Percentiles rank a stretch among this genome's conserved stretches.
These are phyloP conservation scores for Chironomus tentans DNA, from an alignment of 2,888 invertebrate genomes.

Conservation along the genomic window DNA sequence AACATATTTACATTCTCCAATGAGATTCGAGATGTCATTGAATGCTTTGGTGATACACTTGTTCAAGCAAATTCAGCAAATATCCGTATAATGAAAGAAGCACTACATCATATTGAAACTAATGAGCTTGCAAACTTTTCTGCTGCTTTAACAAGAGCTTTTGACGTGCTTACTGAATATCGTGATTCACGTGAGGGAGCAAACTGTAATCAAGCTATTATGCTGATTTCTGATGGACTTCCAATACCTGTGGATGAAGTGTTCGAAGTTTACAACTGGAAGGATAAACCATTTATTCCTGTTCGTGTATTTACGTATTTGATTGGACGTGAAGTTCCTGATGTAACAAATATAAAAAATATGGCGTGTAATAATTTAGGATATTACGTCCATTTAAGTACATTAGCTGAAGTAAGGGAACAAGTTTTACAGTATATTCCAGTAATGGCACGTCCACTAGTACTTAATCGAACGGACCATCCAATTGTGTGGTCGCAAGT, in stretches of 20 bases:
- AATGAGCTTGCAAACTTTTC: constrained; percentile 91
- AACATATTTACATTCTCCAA: constrained; percentile 90
- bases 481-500: constrained; percentile 97
- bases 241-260: constrained; percentile 89
- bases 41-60: constrained; percentile 80
- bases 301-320: constrained; percentile 96
- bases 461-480: constrained; percentile 70
- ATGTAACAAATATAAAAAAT: constrained; percentile 89
- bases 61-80: constrained; percentile 87
- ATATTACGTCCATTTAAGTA: constrained; percentile 92
- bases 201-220: constrained; percentile 87
- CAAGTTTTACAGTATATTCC: constrained; percentile 94
- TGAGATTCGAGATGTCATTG: constrained; percentile 68
- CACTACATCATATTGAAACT: constrained; percentile 68
- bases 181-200: constrained; percentile 56
- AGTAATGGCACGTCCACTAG: constrained; percentile 92
- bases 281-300: constrained; percentile 60
- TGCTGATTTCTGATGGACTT: constrained; percentile 98
- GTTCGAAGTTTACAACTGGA: constrained; percentile 85
- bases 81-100: constrained; percentile 70
- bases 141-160: constrained; percentile 78
- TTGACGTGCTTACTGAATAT: constrained; percentile 67
- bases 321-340: constrained; percentile 89
- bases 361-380: constrained; percentile 98
- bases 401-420: constrained; percentile 94